These are phyloP conservation scores for Drosophila sucinea DNA, from an alignment of 1,140 invertebrate species.

Conservation along the genomic window DNA sequence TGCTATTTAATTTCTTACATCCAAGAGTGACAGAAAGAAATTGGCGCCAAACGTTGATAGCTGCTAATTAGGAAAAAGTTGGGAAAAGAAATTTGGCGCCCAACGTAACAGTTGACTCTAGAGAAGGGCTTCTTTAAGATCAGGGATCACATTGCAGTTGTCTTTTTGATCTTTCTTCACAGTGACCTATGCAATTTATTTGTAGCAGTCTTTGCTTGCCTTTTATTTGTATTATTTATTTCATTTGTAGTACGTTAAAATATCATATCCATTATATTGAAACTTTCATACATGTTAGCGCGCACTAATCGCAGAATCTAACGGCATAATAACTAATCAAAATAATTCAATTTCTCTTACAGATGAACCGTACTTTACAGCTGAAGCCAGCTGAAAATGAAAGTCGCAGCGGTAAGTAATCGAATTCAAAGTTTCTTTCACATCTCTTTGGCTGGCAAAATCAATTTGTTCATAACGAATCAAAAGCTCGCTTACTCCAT, in stretches of 20 bases:
- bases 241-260: not conserved
- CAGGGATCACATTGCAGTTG: too few species aligned
- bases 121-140: too few species aligned
- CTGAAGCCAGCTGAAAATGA: constrained; percentile 99
- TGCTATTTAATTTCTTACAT: too few species aligned
- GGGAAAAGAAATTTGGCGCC: too few species aligned
- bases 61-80: too few species aligned
- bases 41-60: too few species aligned
- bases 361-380: constrained; percentile 99
- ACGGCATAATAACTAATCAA: constrained; percentile 11
- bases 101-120: too few species aligned
- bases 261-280: not conserved
- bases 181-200: too few species aligned
- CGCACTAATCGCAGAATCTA: not conserved
- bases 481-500: constrained; percentile 43
- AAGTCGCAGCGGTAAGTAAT: constrained; percentile 96
- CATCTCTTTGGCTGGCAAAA: constrained; percentile 40
- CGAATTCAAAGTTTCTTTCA: constrained; percentile 43
- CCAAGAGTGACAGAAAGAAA: too few species aligned
- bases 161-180: too few species aligned
- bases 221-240: not conserved
- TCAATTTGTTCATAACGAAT: constrained; percentile 63
- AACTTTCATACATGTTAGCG: constrained; percentile 18
- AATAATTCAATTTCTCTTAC: constrained; percentile 82
- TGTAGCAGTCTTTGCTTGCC: not conserved